Evolutionary conservation across 2,797 vertebrate species (phyloP).

Genomic region (Sylvilagus floridanus): DNA sequence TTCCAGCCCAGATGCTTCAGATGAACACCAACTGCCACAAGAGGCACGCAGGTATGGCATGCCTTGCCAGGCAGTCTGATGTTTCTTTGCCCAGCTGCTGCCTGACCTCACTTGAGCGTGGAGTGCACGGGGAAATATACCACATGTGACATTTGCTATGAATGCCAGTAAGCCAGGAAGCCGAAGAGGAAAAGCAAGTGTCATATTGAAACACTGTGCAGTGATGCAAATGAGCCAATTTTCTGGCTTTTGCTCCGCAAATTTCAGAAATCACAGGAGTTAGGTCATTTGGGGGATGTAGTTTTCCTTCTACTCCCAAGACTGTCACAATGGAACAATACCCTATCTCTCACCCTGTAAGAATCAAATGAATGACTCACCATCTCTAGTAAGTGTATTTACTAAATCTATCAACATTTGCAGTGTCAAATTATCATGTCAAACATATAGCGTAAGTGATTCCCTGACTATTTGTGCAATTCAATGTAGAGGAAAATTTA

Average conservation of each 20-base stretch:
- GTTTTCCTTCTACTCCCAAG: not conserved
- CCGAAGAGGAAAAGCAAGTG: not conserved
- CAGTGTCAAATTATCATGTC: not conserved
- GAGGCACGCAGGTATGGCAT: not conserved
- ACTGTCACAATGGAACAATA: not conserved
- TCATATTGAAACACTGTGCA: conserved; percentile 20
- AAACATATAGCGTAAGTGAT: not conserved
- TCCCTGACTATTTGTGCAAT: not conserved
- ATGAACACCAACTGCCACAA: not conserved
- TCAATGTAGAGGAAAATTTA: not conserved
- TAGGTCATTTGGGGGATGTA: not conserved
- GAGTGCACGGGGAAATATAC: not conserved
- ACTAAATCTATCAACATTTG: not conserved
- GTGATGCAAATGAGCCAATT: conserved; percentile 58
- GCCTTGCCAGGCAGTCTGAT: not conserved
- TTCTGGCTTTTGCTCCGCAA: conserved; percentile 44
- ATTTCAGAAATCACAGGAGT: conserved; percentile 12
- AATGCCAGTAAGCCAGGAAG: not conserved
- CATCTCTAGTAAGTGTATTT: not conserved
- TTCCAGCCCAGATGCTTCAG: conserved; percentile 8
- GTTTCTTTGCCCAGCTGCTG: conserved; percentile 27
- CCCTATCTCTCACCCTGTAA: not conserved
- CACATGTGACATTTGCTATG: not conserved
- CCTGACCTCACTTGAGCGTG: not conserved
- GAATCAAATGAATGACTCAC: not conserved